A percentile compares a stretch with the other conserved stretches of the same genome.
Evolutionary conservation across 1,140 invertebrate genomes (phyloP).

Genomic region (Globodera rostochiensis): DNA sequence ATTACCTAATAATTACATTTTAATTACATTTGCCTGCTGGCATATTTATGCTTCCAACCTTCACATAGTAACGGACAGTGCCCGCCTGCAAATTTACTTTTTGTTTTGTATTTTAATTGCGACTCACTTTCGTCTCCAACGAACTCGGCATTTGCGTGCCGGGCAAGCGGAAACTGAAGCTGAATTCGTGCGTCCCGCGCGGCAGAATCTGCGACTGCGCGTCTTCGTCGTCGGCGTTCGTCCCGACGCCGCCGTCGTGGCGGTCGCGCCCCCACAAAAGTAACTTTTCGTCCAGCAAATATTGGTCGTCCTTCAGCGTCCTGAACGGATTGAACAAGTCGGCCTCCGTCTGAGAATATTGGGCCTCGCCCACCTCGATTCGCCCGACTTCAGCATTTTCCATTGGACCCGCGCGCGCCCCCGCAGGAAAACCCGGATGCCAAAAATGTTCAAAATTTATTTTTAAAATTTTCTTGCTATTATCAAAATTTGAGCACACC

Average conservation of each 20-base stretch:
- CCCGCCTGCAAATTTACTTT: conserved; percentile 68
- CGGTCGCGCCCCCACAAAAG: conserved; percentile 79
- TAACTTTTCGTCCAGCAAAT: conserved; percentile 78
- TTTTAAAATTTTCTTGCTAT: conserved; percentile 3
- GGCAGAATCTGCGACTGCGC: conserved; percentile 68
- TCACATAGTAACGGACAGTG: conserved; percentile 76
- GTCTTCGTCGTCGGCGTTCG: conserved; percentile 30
- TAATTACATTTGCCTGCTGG: background rate
- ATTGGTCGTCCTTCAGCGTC: conserved; percentile 80
- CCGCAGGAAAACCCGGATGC: conserved; percentile 76
- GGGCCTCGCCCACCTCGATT: conserved; percentile 66
- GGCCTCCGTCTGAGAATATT: background rate
- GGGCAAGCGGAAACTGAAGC: conserved; percentile 78
- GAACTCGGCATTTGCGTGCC: conserved; percentile 79
- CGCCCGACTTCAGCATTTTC: conserved; percentile 79
- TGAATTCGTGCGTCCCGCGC: conserved; percentile 77
- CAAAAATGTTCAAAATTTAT: conserved; percentile 67
- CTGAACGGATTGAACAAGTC: conserved; percentile 55
- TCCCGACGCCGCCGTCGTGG: conserved; percentile 52
- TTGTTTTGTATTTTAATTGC: background rate
- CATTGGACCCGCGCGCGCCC: conserved; percentile 81
- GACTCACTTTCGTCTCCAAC: conserved; percentile 72
- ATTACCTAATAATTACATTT: conserved; percentile 68
- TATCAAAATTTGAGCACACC: conserved; percentile 37
- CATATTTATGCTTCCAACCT: conserved; percentile 58